A percentile compares a stretch with the other conserved stretches of the same genome.
These are phyloP conservation scores for Trogon melanurus DNA, from an alignment of 2,113 vertebrate species.

Conservation along the genomic window DNA sequence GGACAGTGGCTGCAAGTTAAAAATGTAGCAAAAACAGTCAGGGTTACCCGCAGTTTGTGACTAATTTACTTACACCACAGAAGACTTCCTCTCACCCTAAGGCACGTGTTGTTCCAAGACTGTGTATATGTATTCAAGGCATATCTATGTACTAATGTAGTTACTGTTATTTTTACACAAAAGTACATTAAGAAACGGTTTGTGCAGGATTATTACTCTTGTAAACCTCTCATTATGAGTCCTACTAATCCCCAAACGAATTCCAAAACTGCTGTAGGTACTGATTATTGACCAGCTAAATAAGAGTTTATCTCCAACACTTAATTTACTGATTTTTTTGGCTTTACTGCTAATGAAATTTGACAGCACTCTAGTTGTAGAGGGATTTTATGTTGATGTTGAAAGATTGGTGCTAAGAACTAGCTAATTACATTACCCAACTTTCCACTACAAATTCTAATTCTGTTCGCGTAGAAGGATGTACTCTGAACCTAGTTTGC, in stretches of 20 bases:
- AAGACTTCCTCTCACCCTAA: not conserved
- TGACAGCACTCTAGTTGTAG: not conserved
- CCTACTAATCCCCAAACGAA: not conserved
- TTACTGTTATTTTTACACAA: not conserved
- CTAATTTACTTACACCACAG: not conserved
- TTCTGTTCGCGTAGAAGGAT: not conserved
- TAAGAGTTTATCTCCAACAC: not conserved
- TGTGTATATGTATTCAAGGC: not conserved
- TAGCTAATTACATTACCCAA: not conserved
- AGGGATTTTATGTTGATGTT: not conserved
- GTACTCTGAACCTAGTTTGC: not conserved
- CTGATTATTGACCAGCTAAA: slow-evolving; percentile 5
- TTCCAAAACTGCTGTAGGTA: not conserved
- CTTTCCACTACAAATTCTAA: not conserved
- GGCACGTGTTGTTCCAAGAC: fast-evolving
- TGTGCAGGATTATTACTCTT: not conserved
- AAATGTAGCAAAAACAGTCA: not conserved
- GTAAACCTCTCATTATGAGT: not conserved
- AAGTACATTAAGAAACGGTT: not conserved
- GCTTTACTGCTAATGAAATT: not conserved
- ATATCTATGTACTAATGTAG: not conserved
- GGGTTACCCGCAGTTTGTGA: not conserved
- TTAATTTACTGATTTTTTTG: not conserved
- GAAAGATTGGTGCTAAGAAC: not conserved
- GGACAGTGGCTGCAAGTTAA: not conserved